Conservation (phyloP, 2,113 vertebrate species). For the Pedionomus torquatus region DNA sequence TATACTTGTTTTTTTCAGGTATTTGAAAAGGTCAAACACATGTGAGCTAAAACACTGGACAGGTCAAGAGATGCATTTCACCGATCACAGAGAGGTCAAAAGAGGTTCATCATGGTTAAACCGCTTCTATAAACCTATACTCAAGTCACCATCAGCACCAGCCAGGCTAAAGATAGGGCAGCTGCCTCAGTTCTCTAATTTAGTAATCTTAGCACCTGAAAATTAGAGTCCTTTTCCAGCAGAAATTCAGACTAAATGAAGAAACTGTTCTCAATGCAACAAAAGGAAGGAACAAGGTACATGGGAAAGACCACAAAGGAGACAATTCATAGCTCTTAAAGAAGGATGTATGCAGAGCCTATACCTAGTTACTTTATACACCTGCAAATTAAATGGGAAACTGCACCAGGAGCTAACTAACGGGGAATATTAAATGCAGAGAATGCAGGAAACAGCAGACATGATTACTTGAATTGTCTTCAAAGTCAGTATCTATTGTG, state of each 20-base stretch:
- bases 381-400: neutral
- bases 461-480: neutral
- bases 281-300: neutral
- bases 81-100: neutral
- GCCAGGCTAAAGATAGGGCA: neutral
- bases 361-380: neutral
- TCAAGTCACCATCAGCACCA: neutral
- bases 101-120: neutral
- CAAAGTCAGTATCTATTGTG: neutral
- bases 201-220: neutral
- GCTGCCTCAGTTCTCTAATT: neutral
- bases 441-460: neutral
- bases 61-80: neutral
- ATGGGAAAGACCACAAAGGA: neutral
- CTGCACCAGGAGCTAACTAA: neutral
- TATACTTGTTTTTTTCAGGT: neutral
- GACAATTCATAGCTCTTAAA: neutral
- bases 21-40: neutral
- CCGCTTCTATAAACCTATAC: neutral
- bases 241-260: neutral
- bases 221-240: neutral
- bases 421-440: fast-evolving
- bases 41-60: neutral
- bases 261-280: neutral
- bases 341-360: neutral